Evolutionary conservation across 37 sponge, comb jelly and placozoan genomes (phyloP).

Genomic region (Beroe forskalii): DNA sequence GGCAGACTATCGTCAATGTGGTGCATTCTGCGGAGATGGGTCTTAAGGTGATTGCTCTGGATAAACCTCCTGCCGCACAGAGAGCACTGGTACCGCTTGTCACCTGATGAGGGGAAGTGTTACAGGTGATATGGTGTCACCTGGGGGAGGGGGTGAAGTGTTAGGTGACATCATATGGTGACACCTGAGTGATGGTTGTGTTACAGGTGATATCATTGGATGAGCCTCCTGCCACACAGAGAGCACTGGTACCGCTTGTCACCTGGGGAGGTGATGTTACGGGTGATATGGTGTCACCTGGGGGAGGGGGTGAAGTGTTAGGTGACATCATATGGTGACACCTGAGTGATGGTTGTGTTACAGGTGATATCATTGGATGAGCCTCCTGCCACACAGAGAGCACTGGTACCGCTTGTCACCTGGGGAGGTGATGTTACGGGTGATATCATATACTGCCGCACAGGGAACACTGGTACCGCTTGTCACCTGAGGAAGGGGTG

Average conservation of each 20-base stretch:
- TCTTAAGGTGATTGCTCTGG: constrained; percentile 54
- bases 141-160: too few species aligned
- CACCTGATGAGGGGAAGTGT: constrained; percentile 24
- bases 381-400: constrained; percentile 59
- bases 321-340: not conserved
- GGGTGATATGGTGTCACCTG: not conserved
- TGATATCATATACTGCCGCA: constrained; percentile 34
- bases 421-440: too few species aligned
- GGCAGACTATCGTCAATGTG: constrained; percentile 64
- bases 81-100: constrained; percentile 59
- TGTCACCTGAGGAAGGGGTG: too few species aligned
- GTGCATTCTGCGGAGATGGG: constrained; percentile 61
- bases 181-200: not conserved
- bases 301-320: too few species aligned
- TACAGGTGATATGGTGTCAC: not conserved
- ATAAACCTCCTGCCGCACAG: constrained; percentile 64
- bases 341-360: too few species aligned
- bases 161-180: not conserved
- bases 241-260: constrained; percentile 63
- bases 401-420: constrained; percentile 64
- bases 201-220: constrained; percentile 39
- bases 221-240: constrained; percentile 58
- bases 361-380: constrained; percentile 41
- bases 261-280: constrained; percentile 1
- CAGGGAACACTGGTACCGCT: constrained; percentile 58